Conservation (phyloP, 2,888 invertebrate species). For the Pollenia griseotomentosa region DNA sequence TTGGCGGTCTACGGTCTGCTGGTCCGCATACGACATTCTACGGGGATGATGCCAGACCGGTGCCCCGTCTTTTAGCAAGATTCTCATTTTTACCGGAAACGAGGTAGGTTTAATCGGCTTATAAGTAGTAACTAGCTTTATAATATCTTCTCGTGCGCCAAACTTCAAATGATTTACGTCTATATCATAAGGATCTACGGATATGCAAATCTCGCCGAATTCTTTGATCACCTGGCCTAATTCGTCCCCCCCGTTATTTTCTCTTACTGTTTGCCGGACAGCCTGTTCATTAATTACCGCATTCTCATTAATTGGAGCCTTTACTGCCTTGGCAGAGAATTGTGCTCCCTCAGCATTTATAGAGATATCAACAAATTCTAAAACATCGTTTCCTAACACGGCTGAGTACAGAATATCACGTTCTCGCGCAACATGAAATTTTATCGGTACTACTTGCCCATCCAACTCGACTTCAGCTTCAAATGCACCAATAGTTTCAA, state of each 20-base stretch:
- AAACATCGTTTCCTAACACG: slow-evolving; percentile 11
- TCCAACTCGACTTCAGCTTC: not conserved
- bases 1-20: slow-evolving; percentile 39
- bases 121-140: slow-evolving; percentile 74
- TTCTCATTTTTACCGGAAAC: slow-evolving; percentile 13
- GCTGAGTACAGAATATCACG: slow-evolving; percentile 30
- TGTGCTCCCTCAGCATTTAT: slow-evolving; percentile 5
- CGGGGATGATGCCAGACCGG: slow-evolving; percentile 76
- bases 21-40: slow-evolving; percentile 75
- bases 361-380: not conserved
- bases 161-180: not conserved
- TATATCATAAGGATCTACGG: not conserved
- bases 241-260: not conserved
- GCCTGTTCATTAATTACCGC: not conserved
- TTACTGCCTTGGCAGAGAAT: not conserved
- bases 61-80: slow-evolving; percentile 73
- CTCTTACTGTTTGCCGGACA: not conserved
- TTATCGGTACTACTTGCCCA: not conserved
- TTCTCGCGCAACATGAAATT: slow-evolving; percentile 20
- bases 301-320: too few species aligned
- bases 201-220: not conserved
- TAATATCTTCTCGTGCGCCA: not conserved
- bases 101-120: slow-evolving; percentile 72
- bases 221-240: not conserved
- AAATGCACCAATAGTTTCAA: slow-evolving; percentile 5